These are phyloP conservation scores for Agonopterix subpropinquella DNA, from an alignment of 2,888 invertebrate genomes.

Conservation along the genomic window DNA sequence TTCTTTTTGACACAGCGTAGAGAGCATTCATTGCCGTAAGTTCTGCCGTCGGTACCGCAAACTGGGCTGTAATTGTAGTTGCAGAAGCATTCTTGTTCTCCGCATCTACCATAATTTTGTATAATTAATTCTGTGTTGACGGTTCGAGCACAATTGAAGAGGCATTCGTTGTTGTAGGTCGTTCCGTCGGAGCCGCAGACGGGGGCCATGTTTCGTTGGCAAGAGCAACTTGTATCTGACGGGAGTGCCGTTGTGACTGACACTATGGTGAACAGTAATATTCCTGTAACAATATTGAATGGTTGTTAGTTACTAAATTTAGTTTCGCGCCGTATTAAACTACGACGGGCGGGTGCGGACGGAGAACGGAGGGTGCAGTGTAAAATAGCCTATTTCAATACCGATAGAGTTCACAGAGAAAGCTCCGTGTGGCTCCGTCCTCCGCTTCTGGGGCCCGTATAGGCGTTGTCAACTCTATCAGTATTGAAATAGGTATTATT, in stretches of 20 bases:
- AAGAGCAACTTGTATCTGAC: constrained; percentile 7
- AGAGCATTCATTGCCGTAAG: constrained; percentile 43
- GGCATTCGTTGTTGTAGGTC: constrained; percentile 12
- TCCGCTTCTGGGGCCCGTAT: no score
- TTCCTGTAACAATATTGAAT: constrained; percentile 20
- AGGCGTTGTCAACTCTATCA: no score
- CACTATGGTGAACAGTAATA: constrained; percentile 25
- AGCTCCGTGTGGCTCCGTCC: no score
- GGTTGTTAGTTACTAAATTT: not conserved
- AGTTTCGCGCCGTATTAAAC: no score
- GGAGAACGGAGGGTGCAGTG: no score
- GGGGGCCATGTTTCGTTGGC: constrained; percentile 3
- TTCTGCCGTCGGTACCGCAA: constrained; percentile 24
- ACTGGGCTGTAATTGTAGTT: constrained; percentile 15
- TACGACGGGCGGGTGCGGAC: no score
- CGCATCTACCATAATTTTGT: not conserved
- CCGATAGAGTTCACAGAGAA: no score
- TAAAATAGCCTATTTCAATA: no score
- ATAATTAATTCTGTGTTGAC: not conserved
- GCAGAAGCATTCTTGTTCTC: constrained; percentile 16
- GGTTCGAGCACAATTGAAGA: constrained; percentile 8
- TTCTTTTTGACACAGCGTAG: constrained; percentile 61
- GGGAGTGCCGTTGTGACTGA: constrained; percentile 24
- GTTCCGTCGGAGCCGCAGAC: constrained; percentile 14
- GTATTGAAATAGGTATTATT: no score